Conservation (phyloP, 1,140 invertebrate genomes). For the Drosophila ogumai region DNA sequence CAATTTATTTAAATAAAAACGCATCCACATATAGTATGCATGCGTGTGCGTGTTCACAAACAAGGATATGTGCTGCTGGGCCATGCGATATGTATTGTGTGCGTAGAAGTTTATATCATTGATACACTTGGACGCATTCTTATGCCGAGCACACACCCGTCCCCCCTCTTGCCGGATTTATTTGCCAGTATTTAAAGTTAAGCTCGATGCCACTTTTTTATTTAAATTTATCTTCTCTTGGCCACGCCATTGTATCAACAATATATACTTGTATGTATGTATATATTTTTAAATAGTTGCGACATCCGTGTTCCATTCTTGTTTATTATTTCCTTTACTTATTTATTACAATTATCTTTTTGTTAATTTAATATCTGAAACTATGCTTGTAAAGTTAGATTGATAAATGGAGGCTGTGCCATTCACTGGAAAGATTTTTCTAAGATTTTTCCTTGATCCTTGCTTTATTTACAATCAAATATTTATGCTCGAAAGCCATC, state of each 20-base stretch:
- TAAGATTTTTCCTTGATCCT: no score
- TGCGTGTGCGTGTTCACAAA: not conserved
- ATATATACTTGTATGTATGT: not conserved
- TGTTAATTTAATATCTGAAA: conserved; percentile 15
- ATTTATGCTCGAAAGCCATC: not conserved
- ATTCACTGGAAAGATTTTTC: no score
- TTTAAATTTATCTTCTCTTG: conserved; percentile 27
- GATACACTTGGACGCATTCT: conserved; percentile 73
- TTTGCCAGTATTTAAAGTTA: conserved; percentile 36
- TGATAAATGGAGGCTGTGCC: conserved; percentile 1
- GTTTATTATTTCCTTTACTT: conserved; percentile 19
- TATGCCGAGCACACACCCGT: conserved; percentile 24
- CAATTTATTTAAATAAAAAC: conserved; percentile 48
- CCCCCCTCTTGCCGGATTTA: not conserved
- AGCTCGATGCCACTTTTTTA: conserved; percentile 14
- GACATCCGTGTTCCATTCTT: conserved; percentile 1
- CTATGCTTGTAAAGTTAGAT: not conserved
- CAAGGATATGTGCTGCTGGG: conserved; percentile 1
- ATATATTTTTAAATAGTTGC: not conserved
- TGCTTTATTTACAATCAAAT: no score
- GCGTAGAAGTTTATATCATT: conserved; percentile 70
- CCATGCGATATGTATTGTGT: conserved; percentile 22
- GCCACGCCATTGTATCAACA: not conserved
- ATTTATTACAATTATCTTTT: conserved; percentile 12
- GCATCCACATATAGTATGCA: not conserved